These are phyloP conservation scores for Noctilio leporinus DNA, from an alignment of 2,113 vertebrate species.

Conservation along the genomic window DNA sequence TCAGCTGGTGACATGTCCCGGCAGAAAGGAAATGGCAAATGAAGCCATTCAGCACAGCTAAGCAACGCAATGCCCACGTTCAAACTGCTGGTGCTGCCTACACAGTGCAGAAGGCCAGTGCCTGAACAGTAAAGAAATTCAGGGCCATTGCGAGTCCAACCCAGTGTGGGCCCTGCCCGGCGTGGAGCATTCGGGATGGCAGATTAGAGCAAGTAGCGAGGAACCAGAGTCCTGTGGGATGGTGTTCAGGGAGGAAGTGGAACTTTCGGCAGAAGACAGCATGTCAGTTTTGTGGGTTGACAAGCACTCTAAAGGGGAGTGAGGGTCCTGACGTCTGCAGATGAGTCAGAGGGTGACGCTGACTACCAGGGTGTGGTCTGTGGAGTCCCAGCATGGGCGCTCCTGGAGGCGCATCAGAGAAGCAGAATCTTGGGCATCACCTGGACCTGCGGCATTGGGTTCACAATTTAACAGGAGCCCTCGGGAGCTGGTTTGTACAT, in stretches of 20 bases:
- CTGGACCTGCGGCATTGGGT: neutral
- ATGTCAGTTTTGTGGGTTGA: neutral
- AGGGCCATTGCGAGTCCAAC: neutral
- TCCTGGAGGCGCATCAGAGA: neutral
- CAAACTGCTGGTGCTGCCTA: neutral
- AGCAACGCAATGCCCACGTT: accelerated
- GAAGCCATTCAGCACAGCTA: neutral
- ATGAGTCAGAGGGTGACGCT: neutral
- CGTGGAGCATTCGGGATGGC: neutral
- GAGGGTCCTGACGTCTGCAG: neutral
- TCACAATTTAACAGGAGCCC: neutral
- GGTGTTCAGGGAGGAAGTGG: neutral
- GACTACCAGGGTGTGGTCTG: too few relatives aligned
- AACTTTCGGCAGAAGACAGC: neutral
- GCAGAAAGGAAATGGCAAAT: neutral
- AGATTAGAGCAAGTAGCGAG: neutral
- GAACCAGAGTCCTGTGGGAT: accelerated
- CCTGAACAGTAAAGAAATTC: neutral
- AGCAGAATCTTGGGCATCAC: neutral
- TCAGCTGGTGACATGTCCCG: neutral
- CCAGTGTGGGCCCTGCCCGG: too few relatives aligned
- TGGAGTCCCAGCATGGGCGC: accelerated
- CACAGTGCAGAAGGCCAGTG: neutral
- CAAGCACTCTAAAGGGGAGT: neutral
- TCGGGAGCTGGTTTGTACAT: accelerated